Percentiles rank a stretch among this genome's conserved stretches.
These are phyloP conservation scores for Rhorus exstirpatorius DNA, from an alignment of 2,888 invertebrate genomes.

Conservation along the genomic window DNA sequence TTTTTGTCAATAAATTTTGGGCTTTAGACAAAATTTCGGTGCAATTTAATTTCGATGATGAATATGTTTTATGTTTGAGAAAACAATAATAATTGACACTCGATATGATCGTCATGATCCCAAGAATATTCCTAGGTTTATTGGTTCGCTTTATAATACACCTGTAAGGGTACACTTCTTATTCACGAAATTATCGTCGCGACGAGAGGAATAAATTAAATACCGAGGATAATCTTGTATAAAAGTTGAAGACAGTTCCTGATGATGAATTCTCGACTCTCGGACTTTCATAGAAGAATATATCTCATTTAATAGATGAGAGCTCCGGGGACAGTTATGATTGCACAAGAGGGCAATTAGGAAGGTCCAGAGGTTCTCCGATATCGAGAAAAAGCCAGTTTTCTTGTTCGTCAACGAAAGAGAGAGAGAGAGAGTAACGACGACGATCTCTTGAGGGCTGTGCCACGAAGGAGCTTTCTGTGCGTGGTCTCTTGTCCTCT, in stretches of 20 bases:
- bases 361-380: conserved; percentile 58
- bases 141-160: no score
- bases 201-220: conserved; percentile 39
- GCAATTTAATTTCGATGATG: no score
- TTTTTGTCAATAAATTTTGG: no score
- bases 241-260: conserved; percentile 56
- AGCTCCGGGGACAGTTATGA: conserved; percentile 66
- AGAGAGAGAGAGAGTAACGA: conserved; percentile 8
- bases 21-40: no score
- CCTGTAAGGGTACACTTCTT: background rate
- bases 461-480: conserved; percentile 54
- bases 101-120: background rate
- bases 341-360: conserved; percentile 70
- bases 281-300: conserved; percentile 43
- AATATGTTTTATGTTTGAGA: no score
- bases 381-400: conserved; percentile 44
- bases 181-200: background rate
- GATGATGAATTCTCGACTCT: conserved; percentile 61
- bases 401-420: conserved; percentile 28
- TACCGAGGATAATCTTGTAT: conserved; percentile 51
- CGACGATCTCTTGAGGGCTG: conserved; percentile 62
- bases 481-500: conserved; percentile 27
- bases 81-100: no score
- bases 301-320: conserved; percentile 59
- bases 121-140: background rate